Evolutionary conservation across 2,797 vertebrate species (phyloP), one percentile per base, ranked within the genome.

Genomic region (Hippoglossus hippoglossus): DNA sequence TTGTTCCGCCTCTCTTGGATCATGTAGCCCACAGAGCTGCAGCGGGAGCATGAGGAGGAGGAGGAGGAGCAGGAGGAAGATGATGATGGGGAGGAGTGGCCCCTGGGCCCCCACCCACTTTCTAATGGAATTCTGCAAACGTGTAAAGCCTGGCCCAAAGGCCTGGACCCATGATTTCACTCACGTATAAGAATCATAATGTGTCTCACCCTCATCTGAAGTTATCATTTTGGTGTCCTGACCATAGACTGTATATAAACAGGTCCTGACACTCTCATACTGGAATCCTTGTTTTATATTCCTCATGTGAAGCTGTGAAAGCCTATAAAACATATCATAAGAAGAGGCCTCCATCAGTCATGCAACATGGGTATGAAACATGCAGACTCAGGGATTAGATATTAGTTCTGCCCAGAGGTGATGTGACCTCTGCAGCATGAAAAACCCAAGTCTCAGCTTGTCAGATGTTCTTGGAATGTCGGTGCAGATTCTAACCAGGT

Each of bases 111-210:
- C 84, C 88, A 46, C 90, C 88, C 73, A 75, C 83, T 46, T 67
- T 85, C 69, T 80, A 51, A 74, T 83, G 89, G 90, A 92, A 88
- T 90, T 89, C 82, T 95, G 94, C 91, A 93, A 91, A 95, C 94
- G 94, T 95, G 94, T 94, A 90, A 91, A 65, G 75, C 54, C 46
- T 63, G 60, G 63, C 66, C 54, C 22, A n/a, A 54, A 82, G 56
- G 63, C 50, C 71, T 16, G 22, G 39, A 53, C 36, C 12, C 71
- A 44, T 25, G 67, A 63, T 21, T 62, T 58, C 36, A 75, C 39
- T 61, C 68, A 66, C 25, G 57, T 39, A 54, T 62, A 71, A 56
- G 57, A 66, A 54, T 55, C 12, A 51, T 15, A 69, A 54, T 0
- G 15, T 22, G 9, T 21, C 5, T 36, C 18, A 31, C n/a, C 9